A percentile compares a stretch with the other conserved stretches of the same genome.
Evolutionary conservation across 2,888 invertebrate species (phyloP).

Genomic region (Siphonodentalium dalli): DNA sequence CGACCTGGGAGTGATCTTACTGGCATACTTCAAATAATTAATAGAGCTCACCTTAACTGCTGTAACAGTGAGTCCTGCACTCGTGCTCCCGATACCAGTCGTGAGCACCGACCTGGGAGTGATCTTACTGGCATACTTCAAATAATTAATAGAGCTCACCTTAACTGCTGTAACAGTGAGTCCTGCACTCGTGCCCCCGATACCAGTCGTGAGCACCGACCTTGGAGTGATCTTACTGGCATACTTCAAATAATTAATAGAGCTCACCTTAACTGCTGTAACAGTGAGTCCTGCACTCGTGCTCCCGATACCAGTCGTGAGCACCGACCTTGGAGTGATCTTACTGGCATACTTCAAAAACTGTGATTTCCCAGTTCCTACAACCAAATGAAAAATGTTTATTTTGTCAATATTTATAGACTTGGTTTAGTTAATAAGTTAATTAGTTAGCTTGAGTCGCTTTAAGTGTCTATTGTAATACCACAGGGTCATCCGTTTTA

Average conservation of each 20-base stretch:
- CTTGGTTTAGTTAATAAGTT: too few relatives aligned
- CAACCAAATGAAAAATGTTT: slow-evolving; percentile 51
- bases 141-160: slow-evolving; percentile 67
- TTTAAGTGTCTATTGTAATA: too few relatives aligned
- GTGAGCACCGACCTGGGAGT: slow-evolving; percentile 81
- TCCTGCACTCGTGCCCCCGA: slow-evolving; percentile 85
- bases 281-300: slow-evolving; percentile 89
- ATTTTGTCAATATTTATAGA: too few relatives aligned
- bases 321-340: slow-evolving; percentile 77
- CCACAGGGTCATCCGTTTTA: too few relatives aligned
- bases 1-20: slow-evolving; percentile 76
- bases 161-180: slow-evolving; percentile 85
- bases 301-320: slow-evolving; percentile 86
- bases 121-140: slow-evolving; percentile 72
- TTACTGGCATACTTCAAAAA: slow-evolving; percentile 75
- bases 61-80: slow-evolving; percentile 87
- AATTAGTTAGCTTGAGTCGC: too few relatives aligned
- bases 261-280: slow-evolving; percentile 80
- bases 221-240: slow-evolving; percentile 75
- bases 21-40: slow-evolving; percentile 76
- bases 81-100: slow-evolving; percentile 84
- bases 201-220: slow-evolving; percentile 84
- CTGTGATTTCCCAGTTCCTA: slow-evolving; percentile 89
- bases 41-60: slow-evolving; percentile 82
- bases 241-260: too few relatives aligned